Evolutionary conservation across 2,888 invertebrate genomes (phyloP), one percentile per base, ranked within the genome.

Genomic region (Drosophila borealis): DNA sequence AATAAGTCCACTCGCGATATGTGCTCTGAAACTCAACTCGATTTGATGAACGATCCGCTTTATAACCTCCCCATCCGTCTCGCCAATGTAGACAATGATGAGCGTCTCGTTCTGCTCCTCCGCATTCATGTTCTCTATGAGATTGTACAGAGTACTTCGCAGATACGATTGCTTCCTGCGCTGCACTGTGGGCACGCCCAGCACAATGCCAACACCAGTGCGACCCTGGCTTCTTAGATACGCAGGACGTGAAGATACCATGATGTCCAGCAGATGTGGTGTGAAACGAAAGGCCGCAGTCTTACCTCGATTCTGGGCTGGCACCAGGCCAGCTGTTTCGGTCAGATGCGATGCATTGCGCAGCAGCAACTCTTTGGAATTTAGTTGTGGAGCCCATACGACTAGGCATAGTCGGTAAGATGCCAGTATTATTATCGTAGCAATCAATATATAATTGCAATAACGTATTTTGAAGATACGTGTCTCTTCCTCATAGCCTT

Each of bases 151-250:
- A 0, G 98, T 98, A 29, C 96, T 94, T 92, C 97, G 93, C 39
- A 98, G 93, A 92, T 98, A 98, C 79, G 94, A 96, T 89, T 98
- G 97, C 79, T 96, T 96, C 74, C 97, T 97, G 46, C 98, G 93
- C 83, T 95, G 96, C 5, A 98, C 98, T 0, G 98, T 98, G 0
- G 98, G 98, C 69, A 98, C 86, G 36, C 92, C 98, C 51, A 98
- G 93, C 1, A 98, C 97, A 69, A 98, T 94, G 50, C 97, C 96
- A 0, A 96, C 96, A 75, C 96, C 96, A 10, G 93, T 93, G 64
- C 39, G 39, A 1, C 8, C 39, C 14, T 39, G n/a, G 39, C 39
- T 39, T 14, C 14, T 14, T 2, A n/a, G 39, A 39, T 39, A 39
- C 14, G 39, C 39, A 14, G 39, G 14, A 4, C 14, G 6, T 14